Evolutionary conservation across 2,113 vertebrate species (phyloP).

Genomic region (Gallinago paraguaiae): DNA sequence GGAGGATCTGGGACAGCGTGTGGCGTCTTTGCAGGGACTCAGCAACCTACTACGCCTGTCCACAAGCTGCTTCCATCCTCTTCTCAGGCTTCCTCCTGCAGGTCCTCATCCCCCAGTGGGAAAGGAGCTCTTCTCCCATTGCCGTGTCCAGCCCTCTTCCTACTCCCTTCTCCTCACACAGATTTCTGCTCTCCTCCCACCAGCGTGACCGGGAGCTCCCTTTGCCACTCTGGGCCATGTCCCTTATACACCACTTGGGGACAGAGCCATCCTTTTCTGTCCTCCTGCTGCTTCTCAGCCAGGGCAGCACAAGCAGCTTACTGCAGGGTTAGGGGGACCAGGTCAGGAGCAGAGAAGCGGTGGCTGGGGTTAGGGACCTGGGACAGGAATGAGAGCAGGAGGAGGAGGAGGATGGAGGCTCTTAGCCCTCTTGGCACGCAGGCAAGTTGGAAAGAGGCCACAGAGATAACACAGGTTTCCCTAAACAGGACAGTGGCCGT

Average conservation of each 20-base stretch:
- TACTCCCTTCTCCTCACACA: background rate
- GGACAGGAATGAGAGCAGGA: background rate
- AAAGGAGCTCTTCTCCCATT: background rate
- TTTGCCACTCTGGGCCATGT: fast-evolving
- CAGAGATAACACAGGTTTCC: background rate
- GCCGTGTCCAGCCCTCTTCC: background rate
- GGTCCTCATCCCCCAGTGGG: background rate
- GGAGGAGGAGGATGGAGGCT: background rate
- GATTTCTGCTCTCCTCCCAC: background rate
- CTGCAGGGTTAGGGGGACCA: background rate
- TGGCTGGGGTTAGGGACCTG: too few relatives aligned
- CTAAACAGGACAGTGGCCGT: background rate
- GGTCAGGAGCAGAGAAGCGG: background rate
- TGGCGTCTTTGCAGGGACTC: background rate
- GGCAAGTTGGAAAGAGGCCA: background rate
- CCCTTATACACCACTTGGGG: background rate
- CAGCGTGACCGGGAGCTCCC: background rate
- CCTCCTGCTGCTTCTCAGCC: background rate
- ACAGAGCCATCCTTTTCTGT: background rate
- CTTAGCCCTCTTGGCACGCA: background rate
- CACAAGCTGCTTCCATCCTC: background rate
- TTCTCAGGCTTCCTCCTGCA: background rate
- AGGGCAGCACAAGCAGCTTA: background rate
- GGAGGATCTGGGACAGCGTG: background rate
- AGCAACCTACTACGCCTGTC: fast-evolving